These are phyloP conservation scores for Hyles euphorbiae DNA, from an alignment of 1,140 invertebrate genomes.

Conservation along the genomic window DNA sequence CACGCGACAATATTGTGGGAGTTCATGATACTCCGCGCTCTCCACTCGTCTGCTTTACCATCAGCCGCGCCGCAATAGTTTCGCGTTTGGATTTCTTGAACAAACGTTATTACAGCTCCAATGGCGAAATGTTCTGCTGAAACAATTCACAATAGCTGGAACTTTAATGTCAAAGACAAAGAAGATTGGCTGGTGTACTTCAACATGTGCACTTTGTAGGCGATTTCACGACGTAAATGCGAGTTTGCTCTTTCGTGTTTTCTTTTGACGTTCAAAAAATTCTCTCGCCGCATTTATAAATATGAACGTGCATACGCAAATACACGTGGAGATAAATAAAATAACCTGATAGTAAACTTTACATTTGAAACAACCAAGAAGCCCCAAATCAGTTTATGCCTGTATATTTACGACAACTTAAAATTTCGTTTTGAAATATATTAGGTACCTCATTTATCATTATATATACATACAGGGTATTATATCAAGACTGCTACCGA, in stretches of 20 bases:
- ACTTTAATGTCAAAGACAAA: constrained; percentile 53
- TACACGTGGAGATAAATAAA: too few species aligned
- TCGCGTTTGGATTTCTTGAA: constrained; percentile 64
- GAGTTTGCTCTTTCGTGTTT: neutral
- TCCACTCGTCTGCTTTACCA: constrained; percentile 22
- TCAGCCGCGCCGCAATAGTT: constrained; percentile 51
- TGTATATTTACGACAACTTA: too few species aligned
- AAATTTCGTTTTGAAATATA: too few species aligned
- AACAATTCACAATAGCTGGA: constrained; percentile 61
- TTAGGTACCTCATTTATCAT: too few species aligned
- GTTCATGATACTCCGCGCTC: constrained; percentile 33
- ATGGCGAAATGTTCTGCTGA: constrained; percentile 53
- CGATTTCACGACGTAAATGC: constrained; percentile 6
- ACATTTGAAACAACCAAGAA: too few species aligned
- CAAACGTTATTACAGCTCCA: constrained; percentile 63
- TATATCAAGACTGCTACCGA: too few species aligned
- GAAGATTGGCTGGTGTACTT: constrained; percentile 35
- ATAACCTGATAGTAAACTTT: too few species aligned
- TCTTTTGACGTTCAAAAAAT: too few species aligned
- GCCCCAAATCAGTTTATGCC: too few species aligned
- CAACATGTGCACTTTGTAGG: neutral
- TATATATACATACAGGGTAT: too few species aligned
- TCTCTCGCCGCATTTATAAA: too few species aligned
- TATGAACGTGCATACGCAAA: too few species aligned
- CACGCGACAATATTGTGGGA: constrained; percentile 33